These are phyloP conservation scores for Didymodactylos carnosus DNA, from an alignment of 2,888 invertebrate species.

Conservation along the genomic window DNA sequence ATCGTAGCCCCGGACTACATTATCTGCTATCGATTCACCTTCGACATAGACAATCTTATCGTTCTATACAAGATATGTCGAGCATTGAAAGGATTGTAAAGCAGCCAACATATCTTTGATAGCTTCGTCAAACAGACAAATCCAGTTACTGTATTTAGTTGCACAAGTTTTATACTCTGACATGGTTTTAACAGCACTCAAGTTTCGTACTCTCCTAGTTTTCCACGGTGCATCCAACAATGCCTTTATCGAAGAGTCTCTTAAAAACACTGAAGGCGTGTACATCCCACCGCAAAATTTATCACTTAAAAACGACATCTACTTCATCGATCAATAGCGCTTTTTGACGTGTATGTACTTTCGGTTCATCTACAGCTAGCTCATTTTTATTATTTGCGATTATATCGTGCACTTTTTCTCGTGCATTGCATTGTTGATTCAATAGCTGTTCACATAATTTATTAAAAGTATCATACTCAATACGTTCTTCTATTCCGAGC, in stretches of 20 bases:
- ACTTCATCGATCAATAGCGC: constrained; percentile 5
- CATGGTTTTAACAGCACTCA: background rate
- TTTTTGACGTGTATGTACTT: background rate
- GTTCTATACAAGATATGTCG: background rate
- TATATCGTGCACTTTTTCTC: background rate
- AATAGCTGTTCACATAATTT: background rate
- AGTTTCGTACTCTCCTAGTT: background rate
- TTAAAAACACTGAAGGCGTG: background rate
- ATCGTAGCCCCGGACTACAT: too few relatives aligned
- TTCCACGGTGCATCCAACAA: background rate
- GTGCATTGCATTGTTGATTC: background rate
- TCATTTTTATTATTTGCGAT: background rate
- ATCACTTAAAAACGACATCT: background rate
- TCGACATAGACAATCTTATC: background rate
- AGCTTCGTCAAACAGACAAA: background rate
- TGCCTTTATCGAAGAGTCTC: background rate
- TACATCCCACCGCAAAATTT: background rate
- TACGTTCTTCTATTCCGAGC: background rate
- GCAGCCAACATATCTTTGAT: background rate
- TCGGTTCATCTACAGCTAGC: accelerated
- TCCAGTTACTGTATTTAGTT: background rate
- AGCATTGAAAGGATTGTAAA: too few relatives aligned
- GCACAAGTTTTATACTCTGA: background rate
- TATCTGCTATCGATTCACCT: background rate
- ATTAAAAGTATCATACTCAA: constrained; percentile 2